Base-by-base conservation (phyloP, 2,888 invertebrate species). In the Drosophila melanosoma region DNA sequence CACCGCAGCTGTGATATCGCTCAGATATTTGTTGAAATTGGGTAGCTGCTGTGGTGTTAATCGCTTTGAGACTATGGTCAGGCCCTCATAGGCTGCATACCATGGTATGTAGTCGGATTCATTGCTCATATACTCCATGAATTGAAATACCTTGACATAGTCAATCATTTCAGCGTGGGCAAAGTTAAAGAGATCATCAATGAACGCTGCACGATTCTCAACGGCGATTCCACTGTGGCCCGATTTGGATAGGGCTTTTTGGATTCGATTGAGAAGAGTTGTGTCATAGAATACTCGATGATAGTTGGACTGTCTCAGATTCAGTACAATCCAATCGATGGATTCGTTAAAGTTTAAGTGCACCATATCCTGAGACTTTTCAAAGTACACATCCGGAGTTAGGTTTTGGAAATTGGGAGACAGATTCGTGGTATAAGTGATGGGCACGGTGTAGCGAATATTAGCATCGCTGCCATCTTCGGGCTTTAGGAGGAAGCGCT, bases 21-120 rank as follows among this genome's bases (percentile, higher is more conserved):
- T 76, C 7, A 95, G 79, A 77, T 94, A 95, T 6, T 54, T 63
- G 0, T 69, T 73, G 42, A 92, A 91, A 48, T 83, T 45, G 5
- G 61, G 38, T 38, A 91, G 74, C 23, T 90, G 84, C 3, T 76
- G 61, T 3, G 85, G 69, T 0, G 79, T 85, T 5, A 92, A 53
- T 12, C 89, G 90, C 56, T 73, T 62, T 1, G 77, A 67, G 4
- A 91, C 63, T 1, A 40, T 38, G n/a, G 67, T 45, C 1, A 91
- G 32, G 0, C 83, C 83, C 8, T 81, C 78, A 61, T 94, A 94
- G 2, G 96, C 96, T 0, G 96, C 94, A 20, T 94, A 93, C 97
- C 97, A 98, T 0, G 98, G 97, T n/a, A 96, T 94, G 84, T 96
- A 97, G 3, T 95, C 95, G 0, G 92, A 94, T 91, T 97, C 97